Evolutionary conservation across 2,888 invertebrate genomes (phyloP).

Genomic region (Acanthoscelides obtectus): DNA sequence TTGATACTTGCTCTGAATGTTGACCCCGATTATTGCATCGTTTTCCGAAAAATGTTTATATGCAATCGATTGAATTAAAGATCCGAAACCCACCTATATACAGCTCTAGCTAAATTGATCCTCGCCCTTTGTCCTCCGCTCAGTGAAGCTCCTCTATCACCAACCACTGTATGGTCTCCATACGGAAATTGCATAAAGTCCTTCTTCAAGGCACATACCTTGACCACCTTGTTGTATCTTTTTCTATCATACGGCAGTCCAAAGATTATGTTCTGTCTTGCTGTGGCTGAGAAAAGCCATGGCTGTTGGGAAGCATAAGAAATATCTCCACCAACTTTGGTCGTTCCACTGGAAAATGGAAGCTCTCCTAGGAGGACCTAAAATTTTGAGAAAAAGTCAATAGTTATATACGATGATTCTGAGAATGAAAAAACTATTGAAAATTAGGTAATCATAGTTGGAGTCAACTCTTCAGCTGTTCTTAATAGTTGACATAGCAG

Average conservation of each 20-base stretch:
- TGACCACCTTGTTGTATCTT: conserved; percentile 51
- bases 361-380: conserved; percentile 53
- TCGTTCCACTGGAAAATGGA: conserved; percentile 48
- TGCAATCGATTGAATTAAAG: background rate
- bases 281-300: conserved; percentile 58
- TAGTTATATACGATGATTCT: no score
- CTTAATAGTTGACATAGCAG: no score
- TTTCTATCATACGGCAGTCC: conserved; percentile 51
- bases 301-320: conserved; percentile 64
- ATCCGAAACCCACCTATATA: conserved; percentile 49
- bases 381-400: background rate
- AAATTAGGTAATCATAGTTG: no score
- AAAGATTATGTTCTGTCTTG: conserved; percentile 67
- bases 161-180: conserved; percentile 52
- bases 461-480: no score
- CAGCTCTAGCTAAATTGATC: conserved; percentile 70
- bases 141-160: conserved; percentile 71
- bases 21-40: no score
- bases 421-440: no score
- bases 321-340: conserved; percentile 51
- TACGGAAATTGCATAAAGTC: conserved; percentile 61
- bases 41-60: no score
- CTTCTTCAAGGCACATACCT: conserved; percentile 57
- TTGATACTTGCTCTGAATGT: no score
- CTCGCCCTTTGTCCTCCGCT: conserved; percentile 81